Base-by-base conservation (phyloP, 1,140 invertebrate genomes). In the Micrasema minimum region DNA sequence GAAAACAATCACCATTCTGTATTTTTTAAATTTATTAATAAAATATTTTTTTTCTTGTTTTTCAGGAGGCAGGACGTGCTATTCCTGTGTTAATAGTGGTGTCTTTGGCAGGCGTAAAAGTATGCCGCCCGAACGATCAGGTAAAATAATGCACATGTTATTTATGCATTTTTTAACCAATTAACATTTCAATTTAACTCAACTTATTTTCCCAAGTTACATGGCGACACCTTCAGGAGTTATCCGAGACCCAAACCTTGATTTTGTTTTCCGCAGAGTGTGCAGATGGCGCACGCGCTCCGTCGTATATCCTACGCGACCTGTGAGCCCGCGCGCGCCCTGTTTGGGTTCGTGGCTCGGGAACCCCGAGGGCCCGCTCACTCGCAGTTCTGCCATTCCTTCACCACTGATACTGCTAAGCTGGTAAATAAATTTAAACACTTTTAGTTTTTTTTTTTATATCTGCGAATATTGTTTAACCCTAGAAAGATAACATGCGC, bases 241-340 rank as follows among this genome's bases (percentile, higher is more conserved):
- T 18, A 2, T 12, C 1, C 14, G 23, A 5, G 55, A 61, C 6
- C 1, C 55, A 1, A 61, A 5, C 18, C 9, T 38, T 3, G 0
- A 26, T 4, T 45, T 23, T 23, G 16, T 55, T 78, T 81, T 69
- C 89, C 87, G 9, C 88, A 94, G 92, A 89, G 88, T 80, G 91
- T 93, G 80, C 90, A 91, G 82, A 95, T 94, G 93, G 91, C 90
- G 72, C 93, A 94, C 84, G 92, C 92, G 78, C 83, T 95, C 77
- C 90, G 92, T 76, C 88, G 93, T 79, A 93, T 95, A 78, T 94
- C 92, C 72, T 94, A 93, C 84, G 93, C 93, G 74, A 94, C 92
- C 71, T 94, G 93, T 90, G 92, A 95, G 81, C 89, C 91, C 9
- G 87, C 90, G 64, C 87, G 90, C 79, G 87, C 89, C 74, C 91